Percentiles rank a stretch among this genome's conserved stretches.
Conservation (phyloP, 2,797 vertebrate species). For the Phataginus tricuspis region DNA sequence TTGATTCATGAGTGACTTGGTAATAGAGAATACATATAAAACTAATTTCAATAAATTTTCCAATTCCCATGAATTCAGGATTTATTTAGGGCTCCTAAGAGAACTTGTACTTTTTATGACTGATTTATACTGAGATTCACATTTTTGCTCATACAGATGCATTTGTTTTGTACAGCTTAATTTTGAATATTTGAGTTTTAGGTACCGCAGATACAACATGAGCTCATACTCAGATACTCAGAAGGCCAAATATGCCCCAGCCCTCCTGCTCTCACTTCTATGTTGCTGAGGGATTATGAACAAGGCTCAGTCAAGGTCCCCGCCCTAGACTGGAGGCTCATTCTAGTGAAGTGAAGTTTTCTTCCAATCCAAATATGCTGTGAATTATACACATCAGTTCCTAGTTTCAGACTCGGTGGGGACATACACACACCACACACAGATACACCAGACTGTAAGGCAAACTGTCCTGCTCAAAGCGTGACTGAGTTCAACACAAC, state of each 20-base stretch:
- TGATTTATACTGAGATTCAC: neutral
- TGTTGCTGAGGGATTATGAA: neutral
- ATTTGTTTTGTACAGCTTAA: neutral
- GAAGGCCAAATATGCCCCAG: too few species aligned
- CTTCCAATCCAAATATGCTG: neutral
- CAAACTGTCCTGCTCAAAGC: neutral
- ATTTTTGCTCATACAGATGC: neutral
- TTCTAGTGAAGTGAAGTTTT: neutral
- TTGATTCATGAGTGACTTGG: constrained; percentile 5
- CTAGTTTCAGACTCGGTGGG: neutral
- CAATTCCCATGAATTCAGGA: constrained; percentile 1
- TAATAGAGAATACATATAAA: constrained; percentile 28
- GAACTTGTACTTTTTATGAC: constrained; percentile 18
- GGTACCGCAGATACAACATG: neutral
- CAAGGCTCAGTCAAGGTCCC: neutral
- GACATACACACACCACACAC: neutral
- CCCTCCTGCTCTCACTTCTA: neutral
- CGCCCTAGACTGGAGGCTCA: neutral
- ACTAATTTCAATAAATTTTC: neutral
- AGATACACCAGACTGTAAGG: neutral
- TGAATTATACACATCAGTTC: neutral
- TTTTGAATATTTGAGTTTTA: neutral
- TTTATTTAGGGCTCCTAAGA: neutral
- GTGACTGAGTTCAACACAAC: neutral
- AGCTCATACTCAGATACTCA: neutral